Evolutionary conservation across 2,113 vertebrate species (phyloP).

Genomic region (Struthio camelus): DNA sequence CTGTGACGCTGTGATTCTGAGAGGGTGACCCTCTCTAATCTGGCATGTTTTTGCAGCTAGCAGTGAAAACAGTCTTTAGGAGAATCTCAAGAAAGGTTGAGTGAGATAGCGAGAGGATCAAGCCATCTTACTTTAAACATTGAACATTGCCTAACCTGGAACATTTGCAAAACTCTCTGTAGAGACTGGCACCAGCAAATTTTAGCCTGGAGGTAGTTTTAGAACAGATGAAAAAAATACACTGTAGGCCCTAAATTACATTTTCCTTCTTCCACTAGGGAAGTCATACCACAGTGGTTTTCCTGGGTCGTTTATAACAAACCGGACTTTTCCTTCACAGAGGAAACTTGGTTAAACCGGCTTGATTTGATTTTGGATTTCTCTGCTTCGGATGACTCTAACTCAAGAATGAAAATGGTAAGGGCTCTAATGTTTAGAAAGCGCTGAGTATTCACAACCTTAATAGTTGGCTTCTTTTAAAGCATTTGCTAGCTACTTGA

Average conservation of each 20-base stretch:
- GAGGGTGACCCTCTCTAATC: not conserved
- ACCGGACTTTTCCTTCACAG: not conserved
- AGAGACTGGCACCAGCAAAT: not conserved
- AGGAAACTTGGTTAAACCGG: not conserved
- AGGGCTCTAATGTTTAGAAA: not conserved
- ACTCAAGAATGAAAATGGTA: not conserved
- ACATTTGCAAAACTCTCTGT: not conserved
- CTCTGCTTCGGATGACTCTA: not conserved
- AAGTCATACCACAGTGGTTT: not conserved
- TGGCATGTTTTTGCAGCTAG: not conserved
- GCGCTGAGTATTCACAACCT: too few relatives aligned
- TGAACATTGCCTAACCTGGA: not conserved
- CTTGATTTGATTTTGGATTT: not conserved
- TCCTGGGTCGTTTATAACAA: not conserved
- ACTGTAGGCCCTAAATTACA: not conserved
- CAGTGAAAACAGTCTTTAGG: not conserved
- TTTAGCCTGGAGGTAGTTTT: constrained; percentile 12
- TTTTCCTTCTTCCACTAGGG: not conserved
- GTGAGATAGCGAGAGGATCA: not conserved
- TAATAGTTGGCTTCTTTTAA: not conserved
- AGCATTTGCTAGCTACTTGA: not conserved
- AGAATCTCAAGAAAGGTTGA: constrained; percentile 28
- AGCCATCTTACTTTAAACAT: not conserved
- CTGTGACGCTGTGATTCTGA: too few relatives aligned
- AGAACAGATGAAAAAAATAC: not conserved